A percentile compares a stretch with the other conserved stretches of the same genome.
Evolutionary conservation across 2,797 vertebrate genomes (phyloP).

Genomic region (Cheirogaleus major): DNA sequence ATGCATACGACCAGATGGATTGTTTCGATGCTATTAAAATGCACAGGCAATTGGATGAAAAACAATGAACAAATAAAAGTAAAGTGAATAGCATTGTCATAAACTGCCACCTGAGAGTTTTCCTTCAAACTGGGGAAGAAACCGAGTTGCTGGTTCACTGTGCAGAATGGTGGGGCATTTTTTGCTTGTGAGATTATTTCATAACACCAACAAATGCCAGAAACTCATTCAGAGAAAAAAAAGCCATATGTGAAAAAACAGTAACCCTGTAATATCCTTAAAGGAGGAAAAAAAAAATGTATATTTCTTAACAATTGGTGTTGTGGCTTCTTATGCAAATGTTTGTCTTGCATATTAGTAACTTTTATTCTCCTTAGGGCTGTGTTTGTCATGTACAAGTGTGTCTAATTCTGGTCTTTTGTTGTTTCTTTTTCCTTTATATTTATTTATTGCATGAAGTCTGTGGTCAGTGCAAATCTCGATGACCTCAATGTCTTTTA

Average conservation of each 20-base stretch:
- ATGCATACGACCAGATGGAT: not conserved
- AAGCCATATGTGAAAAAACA: conserved; percentile 88
- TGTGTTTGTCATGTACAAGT: conserved; percentile 69
- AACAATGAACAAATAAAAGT: not conserved
- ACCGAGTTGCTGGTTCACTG: conserved; percentile 48
- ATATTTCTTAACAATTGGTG: conserved; percentile 66
- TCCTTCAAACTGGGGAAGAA: conserved; percentile 64
- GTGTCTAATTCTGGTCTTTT: conserved; percentile 69
- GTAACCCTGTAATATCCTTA: conserved; percentile 77
- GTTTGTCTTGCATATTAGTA: conserved; percentile 77
- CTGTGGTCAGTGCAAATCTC: conserved; percentile 75
- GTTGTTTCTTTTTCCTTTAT: conserved; percentile 10
- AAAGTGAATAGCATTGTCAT: conserved; percentile 15
- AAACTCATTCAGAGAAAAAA: conserved; percentile 76
- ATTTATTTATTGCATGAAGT: conserved; percentile 81
- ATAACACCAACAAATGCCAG: conserved; percentile 77
- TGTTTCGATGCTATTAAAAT: conserved; percentile 11
- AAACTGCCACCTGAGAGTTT: conserved; percentile 67
- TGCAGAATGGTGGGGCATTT: conserved; percentile 77
- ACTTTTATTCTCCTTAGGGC: conserved; percentile 76
- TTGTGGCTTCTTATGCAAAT: conserved; percentile 77
- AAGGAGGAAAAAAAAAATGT: conserved; percentile 57
- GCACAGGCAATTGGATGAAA: not conserved
- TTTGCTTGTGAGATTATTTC: conserved; percentile 78
- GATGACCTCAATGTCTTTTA: conserved; percentile 78